Evolutionary conservation across 2,888 invertebrate genomes (phyloP), one percentile per base, ranked within the genome.

Genomic region (Urechis unicinctus): DNA sequence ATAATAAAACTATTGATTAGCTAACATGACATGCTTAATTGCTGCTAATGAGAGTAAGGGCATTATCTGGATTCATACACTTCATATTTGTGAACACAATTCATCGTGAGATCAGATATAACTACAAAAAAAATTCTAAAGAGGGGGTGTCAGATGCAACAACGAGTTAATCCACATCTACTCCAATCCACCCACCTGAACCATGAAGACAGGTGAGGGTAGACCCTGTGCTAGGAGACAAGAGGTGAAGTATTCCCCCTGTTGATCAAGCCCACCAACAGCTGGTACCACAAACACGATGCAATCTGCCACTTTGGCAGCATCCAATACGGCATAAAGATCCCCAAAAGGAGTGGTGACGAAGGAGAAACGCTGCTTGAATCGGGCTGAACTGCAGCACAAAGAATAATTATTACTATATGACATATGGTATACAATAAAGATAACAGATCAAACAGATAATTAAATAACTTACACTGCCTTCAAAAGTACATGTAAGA

Each of bases 341-440:
- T 89, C 86, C 22, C 86, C 86, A 22, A 83, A 76, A 59, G 86
- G 84, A 17, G 92, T 89, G 6, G 84, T 81, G 41, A 91, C 79
- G 68, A 95, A 86, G 0, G 89, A 85, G 74, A 89, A 90, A n/a
- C 89, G 82, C 74, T 93, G 90, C 73, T 94, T 91, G 73, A 93
- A 90, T 61, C 89, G 84, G 13, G 89, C 88, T 61, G 90, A 73
- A 66, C 89, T 89, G 77, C 24, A 42, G n/a, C 25, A 55, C 2
- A 2, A 55, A 51, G 36, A 9, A 13, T 36, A 36, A 17, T 36
- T 36, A 9, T 36, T 36, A 13, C 17, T 21, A 31, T 5, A 17
- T 36, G 36, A 17, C n/a, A n/a, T n/a, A n/a, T n/a, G 24, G 3
- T 9, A n/a, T 9, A 9, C 21, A 45, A 17, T 41, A 41, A 13